Evolutionary conservation across 2,113 vertebrate species (phyloP).

Genomic region (Ranitomeya imitator): DNA sequence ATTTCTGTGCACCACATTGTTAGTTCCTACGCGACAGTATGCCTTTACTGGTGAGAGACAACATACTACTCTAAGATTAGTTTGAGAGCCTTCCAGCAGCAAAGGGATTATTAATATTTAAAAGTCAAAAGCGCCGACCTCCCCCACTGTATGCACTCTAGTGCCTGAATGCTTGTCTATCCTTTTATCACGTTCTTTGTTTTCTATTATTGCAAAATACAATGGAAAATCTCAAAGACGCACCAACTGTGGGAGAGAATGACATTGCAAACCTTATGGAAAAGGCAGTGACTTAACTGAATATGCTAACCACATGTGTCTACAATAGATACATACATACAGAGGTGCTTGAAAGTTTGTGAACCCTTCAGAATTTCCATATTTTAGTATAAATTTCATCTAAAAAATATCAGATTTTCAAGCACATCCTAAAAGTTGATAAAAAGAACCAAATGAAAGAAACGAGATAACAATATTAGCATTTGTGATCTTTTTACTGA

Average conservation of each 20-base stretch:
- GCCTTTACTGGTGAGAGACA: constrained; percentile 15
- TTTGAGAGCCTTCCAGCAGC: constrained; percentile 40
- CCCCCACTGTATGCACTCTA: constrained; percentile 8
- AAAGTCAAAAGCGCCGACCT: constrained; percentile 31
- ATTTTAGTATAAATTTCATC: no score
- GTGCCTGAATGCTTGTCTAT: background rate
- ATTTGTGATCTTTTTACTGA: no score
- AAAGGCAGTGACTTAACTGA: background rate
- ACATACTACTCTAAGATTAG: constrained; percentile 21
- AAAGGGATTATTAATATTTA: constrained; percentile 49
- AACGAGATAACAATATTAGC: no score
- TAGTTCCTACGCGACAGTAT: background rate
- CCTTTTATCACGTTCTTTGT: constrained; percentile 5
- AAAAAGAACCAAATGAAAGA: no score
- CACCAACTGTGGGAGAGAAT: background rate
- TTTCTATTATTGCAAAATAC: constrained; percentile 22
- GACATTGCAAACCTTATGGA: background rate
- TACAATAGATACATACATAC: background rate
- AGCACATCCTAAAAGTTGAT: no score
- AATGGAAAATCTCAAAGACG: background rate
- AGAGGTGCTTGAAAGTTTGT: background rate
- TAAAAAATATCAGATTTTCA: no score
- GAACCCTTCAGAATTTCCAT: background rate
- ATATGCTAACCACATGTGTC: background rate
- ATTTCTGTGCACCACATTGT: background rate